A percentile compares a stretch with the other conserved stretches of the same genome.
These are phyloP conservation scores for Rhegmatorhina hoffmannsi DNA, from an alignment of 2,113 vertebrate genomes.

Conservation along the genomic window DNA sequence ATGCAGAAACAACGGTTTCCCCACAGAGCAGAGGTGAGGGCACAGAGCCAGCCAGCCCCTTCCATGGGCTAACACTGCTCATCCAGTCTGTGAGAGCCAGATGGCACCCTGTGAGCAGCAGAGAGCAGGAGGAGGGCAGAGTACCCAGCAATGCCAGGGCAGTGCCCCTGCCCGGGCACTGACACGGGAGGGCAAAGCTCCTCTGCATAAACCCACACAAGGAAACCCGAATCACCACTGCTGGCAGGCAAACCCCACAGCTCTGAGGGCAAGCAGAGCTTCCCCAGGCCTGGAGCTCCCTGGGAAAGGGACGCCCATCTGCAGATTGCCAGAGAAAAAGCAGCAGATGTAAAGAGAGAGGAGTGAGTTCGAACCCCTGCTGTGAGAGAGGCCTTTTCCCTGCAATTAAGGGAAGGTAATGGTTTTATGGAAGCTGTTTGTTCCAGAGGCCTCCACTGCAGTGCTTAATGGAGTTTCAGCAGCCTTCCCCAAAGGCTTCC, in stretches of 20 bases:
- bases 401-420: constrained; percentile 6
- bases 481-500: background rate
- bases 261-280: background rate
- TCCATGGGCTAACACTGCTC: constrained; percentile 25
- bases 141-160: background rate
- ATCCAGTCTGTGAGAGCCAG: constrained; percentile 41
- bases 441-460: background rate
- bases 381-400: background rate
- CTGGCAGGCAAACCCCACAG: background rate
- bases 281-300: background rate
- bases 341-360: background rate
- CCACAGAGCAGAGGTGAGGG: constrained; percentile 5
- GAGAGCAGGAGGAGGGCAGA: background rate
- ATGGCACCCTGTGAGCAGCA: constrained; percentile 58
- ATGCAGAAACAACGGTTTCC: background rate
- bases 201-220: background rate
- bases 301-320: background rate
- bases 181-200: accelerated
- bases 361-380: background rate
- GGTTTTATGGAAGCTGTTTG: constrained; percentile 22
- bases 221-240: background rate
- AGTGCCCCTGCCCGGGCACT: background rate
- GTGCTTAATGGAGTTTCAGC: constrained; percentile 17
- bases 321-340: background rate
- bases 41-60: background rate